phyloP scores from a whole-genome alignment of 2,797 vertebrate genomes.

The Margarornis squamiger region DNA sequence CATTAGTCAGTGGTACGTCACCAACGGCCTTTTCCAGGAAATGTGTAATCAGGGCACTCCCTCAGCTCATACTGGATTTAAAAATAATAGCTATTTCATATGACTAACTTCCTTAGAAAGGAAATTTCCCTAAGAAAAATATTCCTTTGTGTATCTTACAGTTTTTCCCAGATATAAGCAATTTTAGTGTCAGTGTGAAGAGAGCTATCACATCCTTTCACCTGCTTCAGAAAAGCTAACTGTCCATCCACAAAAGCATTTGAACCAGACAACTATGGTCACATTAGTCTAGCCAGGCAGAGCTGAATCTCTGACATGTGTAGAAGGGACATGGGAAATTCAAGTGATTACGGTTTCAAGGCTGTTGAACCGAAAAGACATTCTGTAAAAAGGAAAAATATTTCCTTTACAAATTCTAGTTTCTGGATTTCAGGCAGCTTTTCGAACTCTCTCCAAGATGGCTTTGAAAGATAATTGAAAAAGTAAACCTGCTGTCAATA shows the following conservation, averaged over 20 bases:
- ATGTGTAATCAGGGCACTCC: slow-evolving; percentile 70
- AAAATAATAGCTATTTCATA: slow-evolving; percentile 56
- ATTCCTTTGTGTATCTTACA: background rate
- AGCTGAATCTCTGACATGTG: background rate
- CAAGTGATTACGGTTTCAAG: background rate
- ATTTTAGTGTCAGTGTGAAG: background rate
- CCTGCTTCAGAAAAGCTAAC: background rate
- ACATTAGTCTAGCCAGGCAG: background rate
- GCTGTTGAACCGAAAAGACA: background rate
- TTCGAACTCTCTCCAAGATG: background rate
- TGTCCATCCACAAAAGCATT: background rate
- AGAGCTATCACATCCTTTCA: background rate
- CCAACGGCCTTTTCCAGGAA: slow-evolving; percentile 66
- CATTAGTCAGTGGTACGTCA: slow-evolving; percentile 55
- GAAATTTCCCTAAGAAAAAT: slow-evolving; percentile 66
- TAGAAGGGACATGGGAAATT: background rate
- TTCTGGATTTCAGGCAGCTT: background rate
- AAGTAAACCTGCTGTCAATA: background rate
- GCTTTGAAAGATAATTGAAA: background rate
- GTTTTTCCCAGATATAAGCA: background rate
- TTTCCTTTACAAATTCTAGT: background rate
- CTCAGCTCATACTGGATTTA: slow-evolving; percentile 57
- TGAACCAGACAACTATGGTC: background rate
- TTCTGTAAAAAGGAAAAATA: background rate
- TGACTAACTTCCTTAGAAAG: slow-evolving; percentile 71